Percentiles rank a stretch among this genome's conserved stretches.
Evolutionary conservation across 2,888 invertebrate genomes (phyloP).

Genomic region (Eupeodes latifasciatus): DNA sequence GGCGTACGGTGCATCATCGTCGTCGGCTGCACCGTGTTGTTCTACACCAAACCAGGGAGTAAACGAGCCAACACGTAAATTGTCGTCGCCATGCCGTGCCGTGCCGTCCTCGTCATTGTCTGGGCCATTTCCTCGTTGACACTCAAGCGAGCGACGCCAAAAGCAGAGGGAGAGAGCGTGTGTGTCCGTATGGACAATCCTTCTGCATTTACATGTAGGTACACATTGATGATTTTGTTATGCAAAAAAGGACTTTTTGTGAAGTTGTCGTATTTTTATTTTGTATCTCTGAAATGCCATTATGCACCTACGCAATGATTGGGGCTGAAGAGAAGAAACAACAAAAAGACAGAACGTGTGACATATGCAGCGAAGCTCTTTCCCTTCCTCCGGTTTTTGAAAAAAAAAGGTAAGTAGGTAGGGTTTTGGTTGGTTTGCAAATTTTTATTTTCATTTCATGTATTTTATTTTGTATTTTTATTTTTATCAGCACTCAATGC

Average conservation of each 20-base stretch:
- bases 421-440: slow-evolving; percentile 34
- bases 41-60: slow-evolving; percentile 13
- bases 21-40: neutral
- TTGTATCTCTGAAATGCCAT: slow-evolving; percentile 45
- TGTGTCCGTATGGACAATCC: slow-evolving; percentile 51
- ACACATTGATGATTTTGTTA: slow-evolving; percentile 74
- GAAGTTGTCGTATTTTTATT: slow-evolving; percentile 30
- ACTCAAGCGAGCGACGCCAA: slow-evolving; percentile 42
- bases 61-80: slow-evolving; percentile 57
- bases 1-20: neutral
- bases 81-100: slow-evolving; percentile 11
- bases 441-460: slow-evolving; percentile 13
- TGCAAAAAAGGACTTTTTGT: slow-evolving; percentile 58
- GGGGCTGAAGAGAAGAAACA: slow-evolving; percentile 24
- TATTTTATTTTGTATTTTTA: slow-evolving; percentile 2
- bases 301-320: slow-evolving; percentile 73
- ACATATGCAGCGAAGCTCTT: slow-evolving; percentile 62
- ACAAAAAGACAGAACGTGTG: slow-evolving; percentile 63
- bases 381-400: neutral
- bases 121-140: slow-evolving; percentile 74
- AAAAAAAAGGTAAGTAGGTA: slow-evolving; percentile 27
- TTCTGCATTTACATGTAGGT: slow-evolving; percentile 53
- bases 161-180: neutral
- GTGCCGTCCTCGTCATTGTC: slow-evolving; percentile 48
- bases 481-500: slow-evolving; percentile 45